phyloP scores from a whole-genome alignment of 2,113 vertebrate genomes.

The Desmodus rotundus region DNA sequence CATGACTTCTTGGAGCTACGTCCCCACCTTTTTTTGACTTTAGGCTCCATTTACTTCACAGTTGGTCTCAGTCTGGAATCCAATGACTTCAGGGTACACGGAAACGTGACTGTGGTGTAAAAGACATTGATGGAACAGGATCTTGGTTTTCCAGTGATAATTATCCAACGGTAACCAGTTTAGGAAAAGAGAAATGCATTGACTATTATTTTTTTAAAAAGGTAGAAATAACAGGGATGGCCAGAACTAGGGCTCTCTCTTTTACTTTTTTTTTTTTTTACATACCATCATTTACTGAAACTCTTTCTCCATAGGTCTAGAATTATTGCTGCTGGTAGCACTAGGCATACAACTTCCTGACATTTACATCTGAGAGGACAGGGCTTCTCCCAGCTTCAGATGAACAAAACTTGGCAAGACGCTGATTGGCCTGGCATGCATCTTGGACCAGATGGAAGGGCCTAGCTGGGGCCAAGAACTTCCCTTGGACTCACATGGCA shows the following conservation, averaged over 20 bases:
- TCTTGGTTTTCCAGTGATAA: not conserved
- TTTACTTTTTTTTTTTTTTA: not conserved
- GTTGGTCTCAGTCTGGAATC: not conserved
- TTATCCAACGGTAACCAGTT: not conserved
- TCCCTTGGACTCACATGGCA: not conserved
- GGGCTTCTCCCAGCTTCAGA: not conserved
- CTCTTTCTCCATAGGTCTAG: not conserved
- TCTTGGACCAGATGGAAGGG: not conserved
- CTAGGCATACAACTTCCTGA: not conserved
- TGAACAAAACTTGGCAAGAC: not conserved
- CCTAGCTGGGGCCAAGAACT: not conserved
- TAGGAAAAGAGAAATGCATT: not conserved
- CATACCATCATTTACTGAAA: not conserved
- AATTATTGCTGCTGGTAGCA: not conserved
- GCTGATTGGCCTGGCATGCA: not conserved
- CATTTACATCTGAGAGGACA: not conserved
- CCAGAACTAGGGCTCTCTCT: not conserved
- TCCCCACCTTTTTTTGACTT: not conserved
- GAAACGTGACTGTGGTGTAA: not conserved
- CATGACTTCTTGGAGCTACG: not conserved
- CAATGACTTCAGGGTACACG: not conserved
- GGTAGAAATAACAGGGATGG: not conserved
- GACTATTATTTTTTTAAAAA: too few species aligned
- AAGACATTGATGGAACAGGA: not conserved
- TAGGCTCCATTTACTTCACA: not conserved